Evolutionary conservation across 2,113 vertebrate genomes (phyloP).

Genomic region (Austrofundulus limnaeus): DNA sequence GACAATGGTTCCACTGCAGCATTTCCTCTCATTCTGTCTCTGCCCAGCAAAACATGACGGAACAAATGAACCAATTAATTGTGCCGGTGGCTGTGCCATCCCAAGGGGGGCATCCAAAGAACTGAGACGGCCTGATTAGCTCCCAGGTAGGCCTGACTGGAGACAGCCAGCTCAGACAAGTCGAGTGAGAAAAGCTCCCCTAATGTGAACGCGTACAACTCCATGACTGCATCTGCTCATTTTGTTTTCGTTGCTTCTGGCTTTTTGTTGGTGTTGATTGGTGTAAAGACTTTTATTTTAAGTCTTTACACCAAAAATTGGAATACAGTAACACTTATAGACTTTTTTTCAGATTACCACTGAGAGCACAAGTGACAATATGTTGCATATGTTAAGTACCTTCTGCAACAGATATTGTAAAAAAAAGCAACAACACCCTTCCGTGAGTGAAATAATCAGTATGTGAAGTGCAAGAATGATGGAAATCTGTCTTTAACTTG

Average conservation of each 20-base stretch:
- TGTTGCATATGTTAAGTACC: constrained; percentile 20
- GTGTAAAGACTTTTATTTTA: constrained; percentile 37
- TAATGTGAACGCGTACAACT: constrained; percentile 33
- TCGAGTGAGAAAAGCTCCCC: constrained; percentile 46
- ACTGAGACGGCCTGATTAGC: constrained; percentile 77
- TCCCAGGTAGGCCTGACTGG: constrained; percentile 72
- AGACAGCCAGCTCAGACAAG: constrained; percentile 56
- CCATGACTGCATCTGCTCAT: constrained; percentile 27
- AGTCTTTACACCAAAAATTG: constrained; percentile 7
- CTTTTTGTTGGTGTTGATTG: constrained; percentile 51
- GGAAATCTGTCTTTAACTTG: constrained; percentile 51
- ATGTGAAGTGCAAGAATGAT: constrained; percentile 46
- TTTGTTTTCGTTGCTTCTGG: constrained; percentile 24
- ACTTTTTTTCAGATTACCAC: constrained; percentile 16
- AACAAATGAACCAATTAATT: constrained; percentile 84
- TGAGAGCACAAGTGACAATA: constrained; percentile 24
- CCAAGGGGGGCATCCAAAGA: constrained; percentile 61
- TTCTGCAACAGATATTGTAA: constrained; percentile 28
- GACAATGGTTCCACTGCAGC: constrained; percentile 70
- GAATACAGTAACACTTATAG: no score
- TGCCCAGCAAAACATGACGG: constrained; percentile 79
- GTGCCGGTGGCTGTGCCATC: constrained; percentile 70
- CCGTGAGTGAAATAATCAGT: constrained; percentile 45
- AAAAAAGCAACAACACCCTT: constrained; percentile 28
- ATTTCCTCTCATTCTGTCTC: constrained; percentile 74